phyloP scores from a whole-genome alignment of 1,140 invertebrate species.

The Hypothenemus hampei region DNA sequence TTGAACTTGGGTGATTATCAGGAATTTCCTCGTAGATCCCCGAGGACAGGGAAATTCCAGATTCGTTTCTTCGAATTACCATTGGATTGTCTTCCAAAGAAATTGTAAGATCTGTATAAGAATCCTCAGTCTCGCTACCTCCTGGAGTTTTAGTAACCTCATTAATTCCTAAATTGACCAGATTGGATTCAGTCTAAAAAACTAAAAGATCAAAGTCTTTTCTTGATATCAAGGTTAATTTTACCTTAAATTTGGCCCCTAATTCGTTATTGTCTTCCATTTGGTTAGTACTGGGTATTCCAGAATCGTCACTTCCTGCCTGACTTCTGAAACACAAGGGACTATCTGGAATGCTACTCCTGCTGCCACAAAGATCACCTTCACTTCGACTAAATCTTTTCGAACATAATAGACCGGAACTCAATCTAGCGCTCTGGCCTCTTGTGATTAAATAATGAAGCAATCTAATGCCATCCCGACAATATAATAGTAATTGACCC shows the following conservation, averaged over 20 bases:
- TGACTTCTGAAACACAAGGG: conserved; percentile 36
- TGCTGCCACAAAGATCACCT: conserved; percentile 45
- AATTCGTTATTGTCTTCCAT: conserved; percentile 39
- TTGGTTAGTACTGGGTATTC: conserved; percentile 35
- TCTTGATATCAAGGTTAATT: conserved; percentile 1
- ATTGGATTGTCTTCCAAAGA: too few species aligned
- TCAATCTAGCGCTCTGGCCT: conserved; percentile 43
- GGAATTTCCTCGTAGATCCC: conserved; percentile 53
- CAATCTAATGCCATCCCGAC: conserved; percentile 45
- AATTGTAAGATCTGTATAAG: conserved; percentile 34
- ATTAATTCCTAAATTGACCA: conserved; percentile 39
- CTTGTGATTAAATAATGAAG: conserved; percentile 47
- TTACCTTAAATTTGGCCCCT: conserved; percentile 36
- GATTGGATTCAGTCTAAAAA: conserved; percentile 19
- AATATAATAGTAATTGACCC: conserved; percentile 51
- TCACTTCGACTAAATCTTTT: conserved; percentile 49
- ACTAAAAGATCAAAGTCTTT: too few species aligned
- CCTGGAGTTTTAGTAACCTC: conserved; percentile 45
- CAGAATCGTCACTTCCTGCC: conserved; percentile 41
- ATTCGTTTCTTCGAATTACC: conserved; percentile 44
- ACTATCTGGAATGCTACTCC: conserved; percentile 28
- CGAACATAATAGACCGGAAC: conserved; percentile 11
- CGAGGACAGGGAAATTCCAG: conserved; percentile 49
- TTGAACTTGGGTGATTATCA: conserved; percentile 17
- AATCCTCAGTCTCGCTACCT: conserved; percentile 43